Conservation (phyloP, 2,113 vertebrate genomes). For the Todiramphus chloris region DNA sequence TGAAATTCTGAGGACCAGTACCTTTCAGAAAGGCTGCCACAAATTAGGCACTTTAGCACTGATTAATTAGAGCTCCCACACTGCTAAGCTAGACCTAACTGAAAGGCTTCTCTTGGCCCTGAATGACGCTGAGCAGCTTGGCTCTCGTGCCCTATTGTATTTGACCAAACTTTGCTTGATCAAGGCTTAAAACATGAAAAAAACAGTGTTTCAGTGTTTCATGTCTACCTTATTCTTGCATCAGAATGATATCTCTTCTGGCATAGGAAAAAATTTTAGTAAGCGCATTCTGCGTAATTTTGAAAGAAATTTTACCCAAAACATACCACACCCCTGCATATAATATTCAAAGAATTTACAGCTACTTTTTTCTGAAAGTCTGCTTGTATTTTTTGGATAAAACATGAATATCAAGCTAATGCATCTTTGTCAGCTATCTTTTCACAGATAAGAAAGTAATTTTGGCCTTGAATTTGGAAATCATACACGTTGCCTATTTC, state of each 20-base stretch:
- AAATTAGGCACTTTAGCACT: not conserved
- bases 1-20: not conserved
- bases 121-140: not conserved
- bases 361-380: not conserved
- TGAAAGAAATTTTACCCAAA: not conserved
- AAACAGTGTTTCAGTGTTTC: not conserved
- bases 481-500: not conserved
- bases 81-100: not conserved
- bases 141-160: not conserved
- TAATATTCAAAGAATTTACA: not conserved
- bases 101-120: not conserved
- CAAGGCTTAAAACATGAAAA: not conserved
- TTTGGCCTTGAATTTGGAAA: not conserved
- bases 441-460: not conserved
- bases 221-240: not conserved
- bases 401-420: not conserved
- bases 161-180: not conserved
- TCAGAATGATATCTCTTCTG: not conserved
- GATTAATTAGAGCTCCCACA: not conserved
- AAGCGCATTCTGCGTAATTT: not conserved
- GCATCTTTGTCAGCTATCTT: not conserved
- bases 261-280: not conserved
- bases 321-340: not conserved
- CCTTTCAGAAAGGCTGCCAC: not conserved
- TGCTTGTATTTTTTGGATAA: not conserved